These are phyloP conservation scores for Stenichneumon culpator DNA, from an alignment of 2,888 invertebrate genomes.

Conservation along the genomic window DNA sequence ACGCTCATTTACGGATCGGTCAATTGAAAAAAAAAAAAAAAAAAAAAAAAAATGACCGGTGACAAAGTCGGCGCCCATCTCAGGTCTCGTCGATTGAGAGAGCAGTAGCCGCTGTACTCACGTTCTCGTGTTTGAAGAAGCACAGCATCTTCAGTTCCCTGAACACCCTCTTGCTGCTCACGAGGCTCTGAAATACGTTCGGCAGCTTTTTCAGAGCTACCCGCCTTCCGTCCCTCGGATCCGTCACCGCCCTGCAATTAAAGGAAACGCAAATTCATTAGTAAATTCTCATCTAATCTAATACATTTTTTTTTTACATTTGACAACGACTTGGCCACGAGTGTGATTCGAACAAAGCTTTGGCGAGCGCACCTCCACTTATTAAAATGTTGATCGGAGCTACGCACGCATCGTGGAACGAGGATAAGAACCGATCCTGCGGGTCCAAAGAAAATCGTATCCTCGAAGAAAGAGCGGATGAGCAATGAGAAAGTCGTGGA, in stretches of 20 bases:
- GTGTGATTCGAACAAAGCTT: not conserved
- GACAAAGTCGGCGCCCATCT: no score
- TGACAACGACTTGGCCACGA: no score
- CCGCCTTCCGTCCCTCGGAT: constrained; percentile 98
- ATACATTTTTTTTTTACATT: no score
- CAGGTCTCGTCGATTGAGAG: no score
- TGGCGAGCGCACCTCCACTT: not conserved
- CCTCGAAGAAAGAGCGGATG: not conserved
- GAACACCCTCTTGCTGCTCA: constrained; percentile 99
- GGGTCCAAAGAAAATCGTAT: not conserved
- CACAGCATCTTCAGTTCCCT: constrained; percentile 99
- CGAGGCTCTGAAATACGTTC: constrained; percentile 99
- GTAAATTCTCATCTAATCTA: no score
- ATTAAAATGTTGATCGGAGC: not conserved
- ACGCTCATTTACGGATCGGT: constrained; percentile 2
- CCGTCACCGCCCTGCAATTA: constrained; percentile 98
- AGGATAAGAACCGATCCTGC: not conserved
- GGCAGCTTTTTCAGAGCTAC: constrained; percentile 99
- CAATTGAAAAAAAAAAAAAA: no score
- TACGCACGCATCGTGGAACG: not conserved
- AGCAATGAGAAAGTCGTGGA: not conserved
- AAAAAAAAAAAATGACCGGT: no score
- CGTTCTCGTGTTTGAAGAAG: constrained; percentile 99
- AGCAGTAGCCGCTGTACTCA: constrained; percentile 87
- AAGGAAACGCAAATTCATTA: constrained; percentile 72